Evolutionary conservation across 2,797 vertebrate genomes (phyloP).

Genomic region (Danio jaintianensis): DNA sequence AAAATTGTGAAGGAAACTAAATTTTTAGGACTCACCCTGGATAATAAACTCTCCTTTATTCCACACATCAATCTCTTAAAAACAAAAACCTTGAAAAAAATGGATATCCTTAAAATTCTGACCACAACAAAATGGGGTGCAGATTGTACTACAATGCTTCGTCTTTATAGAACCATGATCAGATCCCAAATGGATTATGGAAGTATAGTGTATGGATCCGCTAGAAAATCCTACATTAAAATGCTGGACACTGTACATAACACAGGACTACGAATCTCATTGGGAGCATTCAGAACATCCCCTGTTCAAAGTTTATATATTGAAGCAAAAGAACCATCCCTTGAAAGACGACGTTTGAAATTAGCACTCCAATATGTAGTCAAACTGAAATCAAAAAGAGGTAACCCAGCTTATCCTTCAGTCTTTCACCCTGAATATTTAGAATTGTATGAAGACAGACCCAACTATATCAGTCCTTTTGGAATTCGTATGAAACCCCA

Average conservation of each 20-base stretch:
- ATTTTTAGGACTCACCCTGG: too few species aligned
- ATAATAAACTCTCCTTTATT: too few species aligned
- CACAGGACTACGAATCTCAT: background rate
- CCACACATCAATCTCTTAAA: too few species aligned
- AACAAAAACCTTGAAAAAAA: too few species aligned
- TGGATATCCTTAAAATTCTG: too few species aligned
- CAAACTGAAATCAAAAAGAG: background rate
- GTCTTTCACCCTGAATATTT: background rate
- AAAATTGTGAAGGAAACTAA: too few species aligned
- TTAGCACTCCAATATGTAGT: background rate
- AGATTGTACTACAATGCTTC: too few species aligned
- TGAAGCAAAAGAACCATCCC: background rate
- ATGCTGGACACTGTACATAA: background rate
- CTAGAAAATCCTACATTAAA: background rate
- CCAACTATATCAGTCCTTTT: background rate
- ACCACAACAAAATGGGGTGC: too few species aligned
- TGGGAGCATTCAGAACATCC: slow-evolving; percentile 3
- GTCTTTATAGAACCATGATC: background rate
- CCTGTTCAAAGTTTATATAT: background rate
- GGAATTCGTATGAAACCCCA: background rate
- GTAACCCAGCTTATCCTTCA: background rate
- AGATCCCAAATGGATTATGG: background rate
- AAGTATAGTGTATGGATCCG: background rate
- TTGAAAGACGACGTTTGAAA: slow-evolving; percentile 6
- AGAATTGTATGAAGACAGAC: too few species aligned